Percentiles rank a stretch among this genome's conserved stretches.
These are phyloP conservation scores for Erebia ligea DNA, from an alignment of 2,888 invertebrate species.

Conservation along the genomic window DNA sequence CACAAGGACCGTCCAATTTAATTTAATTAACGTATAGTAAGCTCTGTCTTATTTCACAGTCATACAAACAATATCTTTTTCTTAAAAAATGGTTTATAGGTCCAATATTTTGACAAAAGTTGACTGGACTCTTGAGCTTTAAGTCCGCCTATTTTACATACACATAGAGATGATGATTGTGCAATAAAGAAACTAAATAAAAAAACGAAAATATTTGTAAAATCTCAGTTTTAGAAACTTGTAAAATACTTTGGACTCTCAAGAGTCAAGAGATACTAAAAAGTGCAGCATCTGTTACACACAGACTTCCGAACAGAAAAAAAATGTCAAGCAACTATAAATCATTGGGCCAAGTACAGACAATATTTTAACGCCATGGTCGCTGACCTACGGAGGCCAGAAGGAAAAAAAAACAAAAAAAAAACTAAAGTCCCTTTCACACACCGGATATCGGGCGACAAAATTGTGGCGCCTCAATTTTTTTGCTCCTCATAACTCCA, in stretches of 20 bases:
- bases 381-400: constrained; percentile 61
- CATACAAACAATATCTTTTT: not conserved
- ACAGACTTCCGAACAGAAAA: constrained; percentile 42
- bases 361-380: constrained; percentile 59
- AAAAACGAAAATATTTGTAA: too few species aligned
- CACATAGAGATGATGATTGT: too few species aligned
- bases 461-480: constrained; percentile 68
- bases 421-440: constrained; percentile 45
- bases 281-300: constrained; percentile 32
- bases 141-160: too few species aligned
- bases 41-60: not conserved
- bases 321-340: constrained; percentile 60
- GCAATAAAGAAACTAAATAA: too few species aligned
- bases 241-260: not conserved
- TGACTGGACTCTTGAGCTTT: too few species aligned
- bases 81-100: too few species aligned
- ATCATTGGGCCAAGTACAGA: constrained; percentile 63
- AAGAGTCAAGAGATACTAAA: constrained; percentile 12
- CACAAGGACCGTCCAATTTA: constrained; percentile 7
- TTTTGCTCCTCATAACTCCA: constrained; percentile 50
- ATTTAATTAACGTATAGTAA: not conserved
- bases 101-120: too few species aligned
- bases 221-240: not conserved
- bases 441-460: constrained; percentile 79
- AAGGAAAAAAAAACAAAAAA: constrained; percentile 49